Percentiles rank a stretch among this genome's conserved stretches.
These are phyloP conservation scores for Oreochromis aureus DNA, from an alignment of 2,113 vertebrate species.

Conservation along the genomic window DNA sequence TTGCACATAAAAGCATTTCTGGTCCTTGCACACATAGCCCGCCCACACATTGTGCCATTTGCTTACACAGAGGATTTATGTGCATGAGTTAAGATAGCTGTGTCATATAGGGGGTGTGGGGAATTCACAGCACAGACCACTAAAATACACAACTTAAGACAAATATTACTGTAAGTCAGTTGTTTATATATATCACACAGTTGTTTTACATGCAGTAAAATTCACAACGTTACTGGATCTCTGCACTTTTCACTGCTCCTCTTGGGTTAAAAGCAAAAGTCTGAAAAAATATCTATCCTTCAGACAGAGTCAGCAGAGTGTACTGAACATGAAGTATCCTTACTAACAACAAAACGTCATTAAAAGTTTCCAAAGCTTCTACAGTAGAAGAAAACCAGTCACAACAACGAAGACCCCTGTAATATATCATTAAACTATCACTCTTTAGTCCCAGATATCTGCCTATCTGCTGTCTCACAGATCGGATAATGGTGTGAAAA, in stretches of 20 bases:
- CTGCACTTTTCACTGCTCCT: neutral
- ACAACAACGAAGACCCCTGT: neutral
- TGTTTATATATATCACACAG: neutral
- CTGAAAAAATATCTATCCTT: neutral
- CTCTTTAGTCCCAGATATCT: neutral
- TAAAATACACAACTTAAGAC: neutral
- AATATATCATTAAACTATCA: neutral
- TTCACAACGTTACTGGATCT: neutral
- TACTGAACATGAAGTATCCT: neutral
- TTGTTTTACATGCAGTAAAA: neutral
- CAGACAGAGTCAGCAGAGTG: neutral
- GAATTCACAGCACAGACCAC: neutral
- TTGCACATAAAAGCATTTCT: neutral
- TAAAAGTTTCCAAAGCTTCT: neutral
- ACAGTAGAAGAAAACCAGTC: neutral
- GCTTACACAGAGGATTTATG: neutral
- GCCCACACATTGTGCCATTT: neutral
- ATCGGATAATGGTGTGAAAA: slow-evolving; percentile 5
- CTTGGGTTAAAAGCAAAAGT: neutral
- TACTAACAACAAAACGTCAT: neutral
- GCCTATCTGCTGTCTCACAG: neutral
- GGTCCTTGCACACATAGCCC: neutral
- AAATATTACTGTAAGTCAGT: neutral
- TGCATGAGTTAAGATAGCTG: neutral
- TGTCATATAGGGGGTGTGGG: neutral